Conservation (phyloP, 2,888 invertebrate genomes). For the Lacanobia wlatinum region DNA sequence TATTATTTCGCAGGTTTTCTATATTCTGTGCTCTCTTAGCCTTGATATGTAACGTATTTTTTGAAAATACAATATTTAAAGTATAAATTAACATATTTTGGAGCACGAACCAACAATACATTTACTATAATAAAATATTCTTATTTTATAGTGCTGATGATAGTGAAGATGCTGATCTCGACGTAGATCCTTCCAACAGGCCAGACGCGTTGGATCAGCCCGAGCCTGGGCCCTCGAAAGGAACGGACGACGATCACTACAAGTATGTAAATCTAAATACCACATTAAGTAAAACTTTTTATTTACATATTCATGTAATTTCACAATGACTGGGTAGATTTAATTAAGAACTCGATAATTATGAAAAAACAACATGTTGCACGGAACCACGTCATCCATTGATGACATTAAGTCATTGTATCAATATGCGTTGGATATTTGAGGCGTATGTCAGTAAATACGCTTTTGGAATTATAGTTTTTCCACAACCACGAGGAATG, state of each 20-base stretch:
- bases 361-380: no score
- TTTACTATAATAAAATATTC: background rate
- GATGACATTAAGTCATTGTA: no score
- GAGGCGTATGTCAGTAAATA: no score
- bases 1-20: no score
- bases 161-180: background rate
- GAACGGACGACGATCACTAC: slow-evolving; percentile 81
- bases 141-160: slow-evolving; percentile 17
- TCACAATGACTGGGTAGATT: background rate
- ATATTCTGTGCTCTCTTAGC: no score
- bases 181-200: background rate
- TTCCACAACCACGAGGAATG: no score
- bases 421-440: no score
- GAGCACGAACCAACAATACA: background rate
- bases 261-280: slow-evolving; percentile 71
- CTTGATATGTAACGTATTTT: no score
- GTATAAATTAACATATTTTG: background rate
- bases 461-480: no score
- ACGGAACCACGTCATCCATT: no score
- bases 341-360: no score
- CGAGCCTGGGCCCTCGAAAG: slow-evolving; percentile 82
- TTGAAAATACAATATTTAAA: background rate
- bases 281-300: background rate
- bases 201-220: slow-evolving; percentile 55
- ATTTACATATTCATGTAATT: slow-evolving; percentile 4